These are phyloP conservation scores for Calyptommatus sinebrachiatus DNA, from an alignment of 2,113 vertebrate genomes.

Conservation along the genomic window DNA sequence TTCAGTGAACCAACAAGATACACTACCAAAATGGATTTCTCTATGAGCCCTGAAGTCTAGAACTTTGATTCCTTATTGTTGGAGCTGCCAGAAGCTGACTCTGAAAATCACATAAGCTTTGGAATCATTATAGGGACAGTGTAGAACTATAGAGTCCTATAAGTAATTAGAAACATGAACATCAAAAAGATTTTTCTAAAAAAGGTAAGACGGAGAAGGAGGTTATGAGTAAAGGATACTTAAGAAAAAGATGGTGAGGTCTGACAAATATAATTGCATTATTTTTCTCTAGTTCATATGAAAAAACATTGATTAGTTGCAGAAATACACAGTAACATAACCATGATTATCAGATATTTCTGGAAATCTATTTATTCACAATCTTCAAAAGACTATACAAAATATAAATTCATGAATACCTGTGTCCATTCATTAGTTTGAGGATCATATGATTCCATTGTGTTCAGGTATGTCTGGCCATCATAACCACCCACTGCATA, in stretches of 20 bases:
- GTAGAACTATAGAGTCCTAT: no score
- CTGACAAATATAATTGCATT: background rate
- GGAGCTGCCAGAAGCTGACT: no score
- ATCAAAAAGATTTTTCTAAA: background rate
- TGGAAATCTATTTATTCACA: background rate
- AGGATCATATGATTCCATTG: conserved; percentile 80
- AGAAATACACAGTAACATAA: background rate
- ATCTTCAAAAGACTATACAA: accelerated
- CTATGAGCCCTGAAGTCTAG: no score
- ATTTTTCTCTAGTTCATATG: background rate
- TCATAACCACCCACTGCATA: conserved; percentile 81
- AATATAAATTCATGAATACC: conserved; percentile 51
- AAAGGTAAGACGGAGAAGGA: background rate
- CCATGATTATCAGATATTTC: background rate
- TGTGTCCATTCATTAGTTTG: conserved; percentile 80
- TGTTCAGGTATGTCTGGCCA: conserved; percentile 78
- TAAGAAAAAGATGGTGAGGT: background rate
- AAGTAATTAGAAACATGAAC: background rate
- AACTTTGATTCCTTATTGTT: no score
- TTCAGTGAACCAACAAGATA: no score
- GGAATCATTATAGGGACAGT: no score
- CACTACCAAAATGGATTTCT: no score
- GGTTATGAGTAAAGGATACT: no score
- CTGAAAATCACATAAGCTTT: no score
- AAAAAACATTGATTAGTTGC: background rate